Evolutionary conservation across 2,797 vertebrate species (phyloP).

Genomic region (Rachycentron canadum): DNA sequence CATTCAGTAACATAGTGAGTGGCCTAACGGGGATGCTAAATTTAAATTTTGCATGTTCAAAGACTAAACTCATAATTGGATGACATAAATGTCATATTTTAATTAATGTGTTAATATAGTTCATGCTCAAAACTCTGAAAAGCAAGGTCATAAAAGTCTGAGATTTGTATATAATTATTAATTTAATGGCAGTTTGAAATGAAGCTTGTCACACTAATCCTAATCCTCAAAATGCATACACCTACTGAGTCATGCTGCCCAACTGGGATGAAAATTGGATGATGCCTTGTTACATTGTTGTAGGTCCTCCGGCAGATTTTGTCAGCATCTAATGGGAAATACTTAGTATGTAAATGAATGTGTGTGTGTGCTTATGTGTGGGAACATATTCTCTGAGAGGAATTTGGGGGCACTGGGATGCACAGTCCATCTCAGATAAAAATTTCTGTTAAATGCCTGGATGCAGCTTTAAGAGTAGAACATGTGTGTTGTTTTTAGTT

Average conservation of each 20-base stretch:
- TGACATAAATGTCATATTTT: not conserved
- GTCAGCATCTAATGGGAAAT: not conserved
- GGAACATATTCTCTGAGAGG: constrained; percentile 39
- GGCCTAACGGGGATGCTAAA: not conserved
- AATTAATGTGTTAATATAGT: not conserved
- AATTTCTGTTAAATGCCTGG: not conserved
- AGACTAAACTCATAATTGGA: not conserved
- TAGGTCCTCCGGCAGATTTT: constrained; percentile 20
- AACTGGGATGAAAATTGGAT: constrained; percentile 26
- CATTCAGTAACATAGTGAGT: not conserved
- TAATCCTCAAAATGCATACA: not conserved
- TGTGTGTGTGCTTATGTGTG: constrained; percentile 13
- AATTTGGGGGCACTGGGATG: constrained; percentile 22
- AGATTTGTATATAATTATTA: not conserved
- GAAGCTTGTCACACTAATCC: not conserved
- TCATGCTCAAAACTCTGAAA: not conserved
- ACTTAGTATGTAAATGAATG: not conserved
- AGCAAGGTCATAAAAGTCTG: not conserved
- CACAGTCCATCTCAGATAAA: not conserved
- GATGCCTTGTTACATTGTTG: constrained; percentile 21
- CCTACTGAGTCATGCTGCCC: constrained; percentile 30
- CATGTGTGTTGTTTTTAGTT: not conserved
- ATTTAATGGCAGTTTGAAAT: not conserved
- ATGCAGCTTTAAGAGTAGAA: not conserved
- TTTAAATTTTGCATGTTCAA: constrained; percentile 1